phyloP scores from a whole-genome alignment of 2,797 vertebrate species.

The Rhynchonycteris naso region DNA sequence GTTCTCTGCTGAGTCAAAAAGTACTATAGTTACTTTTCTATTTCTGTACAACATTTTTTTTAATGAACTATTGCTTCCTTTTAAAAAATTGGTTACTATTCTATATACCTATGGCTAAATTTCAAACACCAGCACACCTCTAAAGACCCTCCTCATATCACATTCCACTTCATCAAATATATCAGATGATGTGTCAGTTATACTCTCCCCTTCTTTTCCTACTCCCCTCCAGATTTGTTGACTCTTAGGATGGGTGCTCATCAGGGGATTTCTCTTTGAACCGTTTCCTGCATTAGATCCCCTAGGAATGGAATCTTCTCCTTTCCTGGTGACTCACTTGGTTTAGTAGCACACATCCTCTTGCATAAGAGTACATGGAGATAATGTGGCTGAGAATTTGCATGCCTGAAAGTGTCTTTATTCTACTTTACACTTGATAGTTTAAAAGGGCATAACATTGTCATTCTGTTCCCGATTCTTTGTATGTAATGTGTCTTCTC shows the following conservation, averaged over 20 bases:
- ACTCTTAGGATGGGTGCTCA: background rate
- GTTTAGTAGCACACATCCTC: background rate
- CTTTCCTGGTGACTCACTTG: background rate
- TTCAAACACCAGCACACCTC: background rate
- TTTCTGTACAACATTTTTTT: background rate
- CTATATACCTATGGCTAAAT: background rate
- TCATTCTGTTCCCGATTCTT: background rate
- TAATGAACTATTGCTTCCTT: background rate
- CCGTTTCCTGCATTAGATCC: background rate
- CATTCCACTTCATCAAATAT: background rate
- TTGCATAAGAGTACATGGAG: background rate
- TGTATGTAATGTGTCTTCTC: background rate
- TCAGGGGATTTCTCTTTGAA: background rate
- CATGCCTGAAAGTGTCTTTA: background rate
- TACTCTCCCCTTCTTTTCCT: accelerated
- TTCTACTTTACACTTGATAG: background rate
- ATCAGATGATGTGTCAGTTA: background rate
- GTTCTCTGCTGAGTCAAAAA: background rate
- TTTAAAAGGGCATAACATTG: background rate
- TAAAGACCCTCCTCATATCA: background rate
- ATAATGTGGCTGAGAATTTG: background rate
- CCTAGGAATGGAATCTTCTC: background rate
- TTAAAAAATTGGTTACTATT: background rate
- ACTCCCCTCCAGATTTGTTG: too few relatives aligned
- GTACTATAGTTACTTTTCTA: background rate